phyloP scores from a whole-genome alignment of 2,113 vertebrate species.

The Rhinolophus sinicus region DNA sequence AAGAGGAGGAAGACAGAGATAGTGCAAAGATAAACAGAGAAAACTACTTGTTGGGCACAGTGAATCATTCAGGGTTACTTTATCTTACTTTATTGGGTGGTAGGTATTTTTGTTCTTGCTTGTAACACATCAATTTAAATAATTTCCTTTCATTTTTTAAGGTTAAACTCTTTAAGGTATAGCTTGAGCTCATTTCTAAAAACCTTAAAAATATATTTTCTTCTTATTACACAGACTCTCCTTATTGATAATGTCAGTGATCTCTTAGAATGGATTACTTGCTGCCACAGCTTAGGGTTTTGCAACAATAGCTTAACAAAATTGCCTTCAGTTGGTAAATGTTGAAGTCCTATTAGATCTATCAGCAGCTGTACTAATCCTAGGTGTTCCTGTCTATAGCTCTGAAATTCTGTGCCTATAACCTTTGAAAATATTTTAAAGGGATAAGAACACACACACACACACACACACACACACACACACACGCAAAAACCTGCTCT shows the following conservation, averaged over 20 bases:
- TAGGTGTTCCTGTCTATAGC: neutral
- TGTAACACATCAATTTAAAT: neutral
- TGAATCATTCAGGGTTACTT: neutral
- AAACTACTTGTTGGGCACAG: neutral
- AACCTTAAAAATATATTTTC: neutral
- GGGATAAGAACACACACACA: too few species aligned
- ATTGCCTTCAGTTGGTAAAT: neutral
- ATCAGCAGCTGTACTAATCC: neutral
- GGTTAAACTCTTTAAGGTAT: neutral
- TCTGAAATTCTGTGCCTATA: neutral
- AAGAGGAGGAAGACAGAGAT: neutral
- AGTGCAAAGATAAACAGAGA: too few species aligned
- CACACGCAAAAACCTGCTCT: neutral
- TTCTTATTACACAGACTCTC: accelerated
- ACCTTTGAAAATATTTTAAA: slow-evolving; percentile 4
- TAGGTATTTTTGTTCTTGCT: slow-evolving; percentile 18
- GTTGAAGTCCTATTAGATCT: neutral
- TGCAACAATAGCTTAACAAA: neutral
- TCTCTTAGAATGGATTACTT: neutral
- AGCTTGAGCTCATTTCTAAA: neutral
- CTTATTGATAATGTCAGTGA: neutral
- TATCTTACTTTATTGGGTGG: neutral
- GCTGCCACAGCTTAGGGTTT: neutral
- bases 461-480: too few species aligned
- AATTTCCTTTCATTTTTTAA: neutral